A percentile compares a stretch with the other conserved stretches of the same genome.
Conservation (phyloP, 2,888 invertebrate species). For the Trissonchulus latispiculum region DNA sequence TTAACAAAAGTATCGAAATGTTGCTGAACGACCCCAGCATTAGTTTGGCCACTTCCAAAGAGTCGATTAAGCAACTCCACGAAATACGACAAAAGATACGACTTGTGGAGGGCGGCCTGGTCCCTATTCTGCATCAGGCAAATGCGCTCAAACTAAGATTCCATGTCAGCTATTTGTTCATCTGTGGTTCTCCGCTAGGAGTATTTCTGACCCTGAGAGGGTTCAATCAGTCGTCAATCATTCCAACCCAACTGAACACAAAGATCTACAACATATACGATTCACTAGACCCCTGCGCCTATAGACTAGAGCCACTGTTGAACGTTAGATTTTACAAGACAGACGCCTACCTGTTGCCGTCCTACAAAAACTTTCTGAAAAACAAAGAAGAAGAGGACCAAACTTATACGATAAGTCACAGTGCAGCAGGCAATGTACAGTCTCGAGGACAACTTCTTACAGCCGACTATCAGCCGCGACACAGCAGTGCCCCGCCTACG, state of each 20-base stretch:
- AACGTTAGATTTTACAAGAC: slow-evolving; percentile 54
- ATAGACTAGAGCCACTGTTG: slow-evolving; percentile 56
- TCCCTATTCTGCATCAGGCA: not conserved
- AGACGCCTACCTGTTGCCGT: slow-evolving; percentile 52
- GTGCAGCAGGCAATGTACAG: not conserved
- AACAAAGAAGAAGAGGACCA: not conserved
- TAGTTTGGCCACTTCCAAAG: not conserved
- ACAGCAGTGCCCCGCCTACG: not conserved
- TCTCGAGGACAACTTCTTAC: too few relatives aligned
- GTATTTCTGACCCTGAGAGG: slow-evolving; percentile 57
- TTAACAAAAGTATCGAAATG: slow-evolving; percentile 44
- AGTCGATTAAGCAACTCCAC: not conserved
- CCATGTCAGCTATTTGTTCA: slow-evolving; percentile 58
- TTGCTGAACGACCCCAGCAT: not conserved
- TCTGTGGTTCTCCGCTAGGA: slow-evolving; percentile 57
- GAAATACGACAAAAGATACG: not conserved
- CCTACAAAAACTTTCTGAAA: not conserved
- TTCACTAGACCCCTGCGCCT: slow-evolving; percentile 52
- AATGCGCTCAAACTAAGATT: slow-evolving; percentile 28
- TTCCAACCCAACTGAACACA: not conserved
- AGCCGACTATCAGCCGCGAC: too few relatives aligned
- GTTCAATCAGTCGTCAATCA: not conserved
- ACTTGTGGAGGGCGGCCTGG: not conserved
- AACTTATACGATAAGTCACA: not conserved
- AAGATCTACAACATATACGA: slow-evolving; percentile 55